These are phyloP conservation scores for Telenomus remus DNA, from an alignment of 1,140 invertebrate genomes.

Conservation along the genomic window DNA sequence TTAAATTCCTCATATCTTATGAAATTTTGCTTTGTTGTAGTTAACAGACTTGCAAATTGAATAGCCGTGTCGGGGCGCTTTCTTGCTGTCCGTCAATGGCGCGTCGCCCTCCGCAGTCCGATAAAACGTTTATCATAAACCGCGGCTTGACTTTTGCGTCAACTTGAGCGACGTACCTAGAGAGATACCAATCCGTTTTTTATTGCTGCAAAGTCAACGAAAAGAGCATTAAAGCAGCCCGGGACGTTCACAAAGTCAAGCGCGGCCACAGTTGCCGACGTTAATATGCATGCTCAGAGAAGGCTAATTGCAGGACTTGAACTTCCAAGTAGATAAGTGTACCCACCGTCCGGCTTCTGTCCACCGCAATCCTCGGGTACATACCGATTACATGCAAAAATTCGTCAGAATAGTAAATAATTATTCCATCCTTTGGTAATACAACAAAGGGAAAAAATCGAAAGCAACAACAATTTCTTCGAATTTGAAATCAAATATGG, in stretches of 20 bases:
- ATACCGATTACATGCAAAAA: conserved; percentile 21
- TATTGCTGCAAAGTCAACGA: conserved; percentile 55
- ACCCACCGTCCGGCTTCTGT: conserved; percentile 31
- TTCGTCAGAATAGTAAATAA: conserved; percentile 4
- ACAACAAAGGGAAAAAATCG: no score
- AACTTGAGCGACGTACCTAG: conserved; percentile 37
- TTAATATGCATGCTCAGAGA: conserved; percentile 62
- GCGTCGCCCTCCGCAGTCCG: conserved; percentile 18
- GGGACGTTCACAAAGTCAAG: conserved; percentile 46
- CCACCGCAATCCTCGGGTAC: conserved; percentile 23
- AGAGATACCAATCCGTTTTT: conserved; percentile 59
- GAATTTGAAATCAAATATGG: no score
- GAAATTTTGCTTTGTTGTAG: conserved; percentile 54
- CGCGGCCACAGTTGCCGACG: conserved; percentile 52
- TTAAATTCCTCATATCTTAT: conserved; percentile 55
- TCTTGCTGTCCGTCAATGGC: conserved; percentile 31
- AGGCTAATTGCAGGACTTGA: conserved; percentile 61
- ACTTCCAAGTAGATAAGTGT: conserved; percentile 59
- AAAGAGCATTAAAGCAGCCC: conserved; percentile 52
- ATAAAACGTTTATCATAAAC: conserved; percentile 59
- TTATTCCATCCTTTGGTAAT: no score
- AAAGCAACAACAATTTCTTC: no score
- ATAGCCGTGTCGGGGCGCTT: conserved; percentile 27
- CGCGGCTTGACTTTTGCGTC: conserved; percentile 31
- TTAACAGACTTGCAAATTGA: conserved; percentile 50